Evolutionary conservation across 2,113 vertebrate species (phyloP).

Genomic region (Laterallus jamaicensis): DNA sequence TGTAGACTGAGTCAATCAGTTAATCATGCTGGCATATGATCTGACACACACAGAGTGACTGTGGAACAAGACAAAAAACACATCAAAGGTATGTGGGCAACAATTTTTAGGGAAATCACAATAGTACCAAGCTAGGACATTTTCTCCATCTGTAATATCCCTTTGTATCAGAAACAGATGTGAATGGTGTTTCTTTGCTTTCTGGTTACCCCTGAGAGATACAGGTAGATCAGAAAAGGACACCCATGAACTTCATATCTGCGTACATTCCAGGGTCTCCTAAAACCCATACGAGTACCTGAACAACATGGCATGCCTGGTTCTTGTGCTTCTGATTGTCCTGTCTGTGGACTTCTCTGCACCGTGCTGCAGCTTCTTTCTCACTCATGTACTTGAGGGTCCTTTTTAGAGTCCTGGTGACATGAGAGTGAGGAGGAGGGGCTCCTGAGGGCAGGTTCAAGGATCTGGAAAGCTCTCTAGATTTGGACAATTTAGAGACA

Average conservation of each 20-base stretch:
- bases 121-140: neutral
- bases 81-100: neutral
- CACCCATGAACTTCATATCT: neutral
- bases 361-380: neutral
- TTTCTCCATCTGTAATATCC: neutral
- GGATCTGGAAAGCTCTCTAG: neutral
- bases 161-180: neutral
- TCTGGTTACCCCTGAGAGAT: neutral
- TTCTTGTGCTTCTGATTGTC: neutral
- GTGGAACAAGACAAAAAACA: neutral
- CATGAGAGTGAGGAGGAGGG: fast-evolving
- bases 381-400: too few species aligned
- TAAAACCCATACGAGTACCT: neutral
- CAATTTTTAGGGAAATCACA: neutral
- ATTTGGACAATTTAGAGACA: neutral
- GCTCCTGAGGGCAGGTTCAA: neutral
- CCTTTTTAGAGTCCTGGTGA: neutral
- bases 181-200: neutral
- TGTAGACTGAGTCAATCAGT: neutral
- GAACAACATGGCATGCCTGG: neutral
- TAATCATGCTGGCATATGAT: neutral
- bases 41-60: neutral
- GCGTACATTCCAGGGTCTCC: neutral
- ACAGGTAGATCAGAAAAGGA: neutral
- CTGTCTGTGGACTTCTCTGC: neutral